These are phyloP conservation scores for Ceuthmochares aereus DNA, from an alignment of 2,113 vertebrate species.

Conservation along the genomic window DNA sequence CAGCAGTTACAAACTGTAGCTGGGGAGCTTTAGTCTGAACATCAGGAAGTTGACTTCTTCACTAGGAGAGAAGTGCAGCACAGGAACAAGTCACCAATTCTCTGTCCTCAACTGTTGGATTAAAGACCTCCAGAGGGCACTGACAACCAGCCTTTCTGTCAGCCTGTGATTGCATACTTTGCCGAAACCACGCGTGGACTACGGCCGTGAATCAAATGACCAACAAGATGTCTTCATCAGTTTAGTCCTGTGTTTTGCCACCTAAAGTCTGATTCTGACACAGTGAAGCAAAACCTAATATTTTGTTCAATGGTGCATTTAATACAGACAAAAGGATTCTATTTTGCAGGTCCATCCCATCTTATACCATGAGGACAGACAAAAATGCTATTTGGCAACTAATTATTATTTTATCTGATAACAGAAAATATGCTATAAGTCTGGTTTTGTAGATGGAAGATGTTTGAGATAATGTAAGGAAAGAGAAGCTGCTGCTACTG, in stretches of 20 bases:
- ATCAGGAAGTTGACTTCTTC: background rate
- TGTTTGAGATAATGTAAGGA: background rate
- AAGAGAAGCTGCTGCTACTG: background rate
- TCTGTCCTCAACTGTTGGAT: background rate
- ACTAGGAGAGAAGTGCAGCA: background rate
- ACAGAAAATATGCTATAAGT: background rate
- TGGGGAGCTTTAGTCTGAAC: background rate
- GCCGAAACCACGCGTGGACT: fast-evolving
- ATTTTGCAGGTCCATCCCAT: background rate
- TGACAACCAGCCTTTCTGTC: fast-evolving
- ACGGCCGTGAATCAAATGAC: background rate
- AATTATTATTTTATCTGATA: background rate
- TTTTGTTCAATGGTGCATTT: background rate
- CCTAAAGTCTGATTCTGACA: background rate
- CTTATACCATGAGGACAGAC: background rate
- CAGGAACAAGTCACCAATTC: background rate
- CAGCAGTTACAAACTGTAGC: background rate
- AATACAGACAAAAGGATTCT: background rate
- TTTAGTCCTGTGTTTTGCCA: background rate
- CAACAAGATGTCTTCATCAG: background rate
- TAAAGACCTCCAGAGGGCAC: background rate
- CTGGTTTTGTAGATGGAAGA: background rate
- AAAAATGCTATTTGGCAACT: background rate
- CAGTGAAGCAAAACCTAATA: background rate
- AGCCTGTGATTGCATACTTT: background rate